Base-by-base conservation (phyloP, 2,888 invertebrate species). In the Drosophila nr. perissopoda region DNA sequence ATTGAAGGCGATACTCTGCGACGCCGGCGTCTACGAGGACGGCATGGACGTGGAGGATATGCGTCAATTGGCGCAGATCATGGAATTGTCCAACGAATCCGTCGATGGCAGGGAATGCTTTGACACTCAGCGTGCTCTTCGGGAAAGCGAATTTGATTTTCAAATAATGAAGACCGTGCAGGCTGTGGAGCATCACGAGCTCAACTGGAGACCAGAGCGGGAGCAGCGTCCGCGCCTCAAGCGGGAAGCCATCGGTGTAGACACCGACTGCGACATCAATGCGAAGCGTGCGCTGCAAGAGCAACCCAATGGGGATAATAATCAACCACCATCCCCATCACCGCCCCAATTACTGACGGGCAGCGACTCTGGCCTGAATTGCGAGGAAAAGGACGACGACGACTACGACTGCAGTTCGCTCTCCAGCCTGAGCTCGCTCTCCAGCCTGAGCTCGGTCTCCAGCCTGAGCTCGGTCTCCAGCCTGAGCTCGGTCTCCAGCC, bases 151-250 rank as follows among this genome's bases (percentile, higher is more conserved):
- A 31, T 0, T 31, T 31, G 31, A 31, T 31, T 31, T 2, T 31
- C 31, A 31, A 31, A 10, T 31, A 31, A 27, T 2, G 10, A 16
- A 91, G 18, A 69, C 64, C 0, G 80, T 90, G 0, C 65, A 53
- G 4, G 92, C 91, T 5, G 58, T 78, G 18, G 91, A 92, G 27
- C 91, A 92, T 70, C 90, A 85, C 63, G 69, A 84, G 6, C 66
- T 87, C 1, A 67, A 91, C 64, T 91, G 91, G 91, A 84, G 79
- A 69, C 91, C 91, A 11, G n/a, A 60, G 0, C 16, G 18, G 10
- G 5, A 6, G 13, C 11, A 2, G 16, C 64, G 70, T 1, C 21
- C 31, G 0, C 5, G 4, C 1, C 18, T n/a, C 2, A 75, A 75
- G 10, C 49, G 69, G 1, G 46, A 48, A 10, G 16, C 38, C 0